A percentile compares a stretch with the other conserved stretches of the same genome.
Evolutionary conservation across 2,797 vertebrate genomes (phyloP).

Genomic region (Phrynocephalus forsythii): DNA sequence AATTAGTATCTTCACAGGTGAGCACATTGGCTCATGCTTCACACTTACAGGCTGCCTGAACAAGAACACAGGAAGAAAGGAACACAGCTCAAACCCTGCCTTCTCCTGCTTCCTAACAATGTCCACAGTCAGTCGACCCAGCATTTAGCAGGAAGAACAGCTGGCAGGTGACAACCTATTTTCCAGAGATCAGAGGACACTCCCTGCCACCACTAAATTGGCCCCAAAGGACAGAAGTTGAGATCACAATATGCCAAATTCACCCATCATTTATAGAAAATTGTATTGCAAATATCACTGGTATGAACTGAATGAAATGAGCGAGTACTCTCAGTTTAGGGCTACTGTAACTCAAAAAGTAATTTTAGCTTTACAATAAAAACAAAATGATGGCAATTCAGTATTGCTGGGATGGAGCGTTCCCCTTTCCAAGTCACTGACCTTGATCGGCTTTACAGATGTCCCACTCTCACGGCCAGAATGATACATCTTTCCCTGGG

Average conservation of each 20-base stretch:
- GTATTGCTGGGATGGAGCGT: constrained; percentile 13
- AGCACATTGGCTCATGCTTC: not conserved
- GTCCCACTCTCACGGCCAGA: constrained; percentile 69
- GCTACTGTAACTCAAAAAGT: not conserved
- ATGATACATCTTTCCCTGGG: constrained; percentile 77
- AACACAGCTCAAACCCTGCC: not conserved
- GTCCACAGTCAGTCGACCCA: not conserved
- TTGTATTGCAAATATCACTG: not conserved
- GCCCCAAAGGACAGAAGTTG: not conserved
- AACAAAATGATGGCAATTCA: not conserved
- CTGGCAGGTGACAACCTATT: not conserved
- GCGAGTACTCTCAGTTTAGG: constrained; percentile 14
- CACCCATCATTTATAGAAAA: constrained; percentile 25
- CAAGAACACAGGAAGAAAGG: not conserved
- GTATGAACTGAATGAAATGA: constrained; percentile 6
- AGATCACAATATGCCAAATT: not conserved
- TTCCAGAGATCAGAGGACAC: not conserved
- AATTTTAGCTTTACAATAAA: constrained; percentile 7
- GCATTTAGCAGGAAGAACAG: not conserved
- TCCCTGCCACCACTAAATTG: not conserved
- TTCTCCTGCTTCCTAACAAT: not conserved
- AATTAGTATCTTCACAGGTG: not conserved
- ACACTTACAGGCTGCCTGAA: not conserved
- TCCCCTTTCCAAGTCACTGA: constrained; percentile 69
- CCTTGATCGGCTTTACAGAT: constrained; percentile 89